These are phyloP conservation scores for Mareca strepera DNA, from an alignment of 2,797 vertebrate genomes.

Conservation along the genomic window DNA sequence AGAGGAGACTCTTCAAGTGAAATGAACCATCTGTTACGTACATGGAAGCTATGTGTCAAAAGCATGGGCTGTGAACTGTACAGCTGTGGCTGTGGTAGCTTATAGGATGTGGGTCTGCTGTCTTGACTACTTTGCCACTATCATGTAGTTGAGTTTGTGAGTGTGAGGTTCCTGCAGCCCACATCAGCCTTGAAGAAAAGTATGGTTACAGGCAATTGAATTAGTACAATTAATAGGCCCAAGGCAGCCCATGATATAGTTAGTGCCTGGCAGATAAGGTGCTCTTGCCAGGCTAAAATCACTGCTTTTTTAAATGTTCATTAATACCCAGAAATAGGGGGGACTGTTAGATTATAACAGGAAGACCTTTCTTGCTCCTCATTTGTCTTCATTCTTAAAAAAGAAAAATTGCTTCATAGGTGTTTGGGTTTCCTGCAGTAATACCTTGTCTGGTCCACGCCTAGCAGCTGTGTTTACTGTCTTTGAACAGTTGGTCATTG, in stretches of 20 bases:
- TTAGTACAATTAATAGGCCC: background rate
- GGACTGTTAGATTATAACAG: background rate
- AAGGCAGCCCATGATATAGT: background rate
- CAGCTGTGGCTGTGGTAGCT: background rate
- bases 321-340: background rate
- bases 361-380: background rate
- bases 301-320: background rate
- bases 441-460: background rate
- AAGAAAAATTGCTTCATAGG: fast-evolving
- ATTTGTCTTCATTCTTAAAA: background rate
- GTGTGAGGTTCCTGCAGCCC: background rate
- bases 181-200: background rate
- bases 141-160: background rate
- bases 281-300: background rate
- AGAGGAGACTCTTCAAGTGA: background rate
- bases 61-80: background rate
- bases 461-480: conserved; percentile 11
- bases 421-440: background rate
- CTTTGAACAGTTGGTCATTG: background rate
- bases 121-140: background rate
- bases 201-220: background rate
- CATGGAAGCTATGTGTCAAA: background rate
- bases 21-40: background rate
- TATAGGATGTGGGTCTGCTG: background rate
- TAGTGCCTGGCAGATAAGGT: background rate